phyloP scores from a whole-genome alignment of 2,113 vertebrate genomes.

The Notiomystis cincta region DNA sequence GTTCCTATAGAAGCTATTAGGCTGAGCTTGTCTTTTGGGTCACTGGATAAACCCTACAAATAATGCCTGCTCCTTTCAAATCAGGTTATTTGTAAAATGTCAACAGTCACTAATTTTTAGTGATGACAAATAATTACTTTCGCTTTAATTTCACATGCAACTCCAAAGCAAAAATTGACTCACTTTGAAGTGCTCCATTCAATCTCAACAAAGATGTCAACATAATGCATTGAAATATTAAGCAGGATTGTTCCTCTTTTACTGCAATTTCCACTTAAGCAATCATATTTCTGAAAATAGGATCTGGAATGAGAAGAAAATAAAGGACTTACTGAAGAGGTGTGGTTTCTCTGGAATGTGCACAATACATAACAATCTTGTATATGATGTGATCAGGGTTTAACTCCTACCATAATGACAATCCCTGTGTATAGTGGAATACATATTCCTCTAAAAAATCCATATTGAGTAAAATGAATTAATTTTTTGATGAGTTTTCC shows the following conservation, averaged over 20 bases:
- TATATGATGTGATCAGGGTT: background rate
- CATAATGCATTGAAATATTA: background rate
- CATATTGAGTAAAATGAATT: background rate
- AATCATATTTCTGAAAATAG: background rate
- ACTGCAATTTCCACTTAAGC: background rate
- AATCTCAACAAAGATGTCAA: background rate
- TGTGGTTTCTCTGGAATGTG: background rate
- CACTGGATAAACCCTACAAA: background rate
- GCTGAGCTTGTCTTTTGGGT: background rate
- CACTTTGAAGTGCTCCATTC: background rate
- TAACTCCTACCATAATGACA: background rate
- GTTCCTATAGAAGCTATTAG: background rate
- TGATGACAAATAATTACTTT: background rate
- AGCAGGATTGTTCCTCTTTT: background rate
- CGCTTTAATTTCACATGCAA: background rate
- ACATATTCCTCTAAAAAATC: background rate
- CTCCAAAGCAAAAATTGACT: background rate
- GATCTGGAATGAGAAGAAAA: background rate
- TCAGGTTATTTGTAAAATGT: background rate
- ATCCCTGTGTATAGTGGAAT: background rate
- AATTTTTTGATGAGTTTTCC: background rate
- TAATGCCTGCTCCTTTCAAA: background rate
- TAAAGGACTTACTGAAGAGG: background rate
- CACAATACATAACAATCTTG: background rate
- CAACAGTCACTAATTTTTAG: background rate